Evolutionary conservation across 2,797 vertebrate species (phyloP).

Genomic region (Octomys mimax): DNA sequence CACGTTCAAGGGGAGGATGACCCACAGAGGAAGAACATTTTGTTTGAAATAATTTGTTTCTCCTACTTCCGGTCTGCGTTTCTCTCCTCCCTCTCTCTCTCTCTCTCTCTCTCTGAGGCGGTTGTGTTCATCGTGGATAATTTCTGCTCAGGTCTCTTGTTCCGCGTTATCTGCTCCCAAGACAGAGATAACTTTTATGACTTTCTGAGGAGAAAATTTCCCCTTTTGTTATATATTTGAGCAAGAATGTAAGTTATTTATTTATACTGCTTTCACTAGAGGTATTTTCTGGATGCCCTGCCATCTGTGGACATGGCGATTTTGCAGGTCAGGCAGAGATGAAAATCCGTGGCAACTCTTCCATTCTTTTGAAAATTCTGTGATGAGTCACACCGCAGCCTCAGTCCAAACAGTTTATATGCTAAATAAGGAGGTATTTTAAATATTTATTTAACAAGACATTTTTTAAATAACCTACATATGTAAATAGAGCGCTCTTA

Average conservation of each 20-base stretch:
- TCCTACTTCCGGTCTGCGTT: not conserved
- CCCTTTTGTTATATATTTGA: not conserved
- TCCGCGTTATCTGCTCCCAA: constrained; percentile 53
- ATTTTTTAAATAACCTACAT: constrained; percentile 90
- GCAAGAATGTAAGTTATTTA: constrained; percentile 36
- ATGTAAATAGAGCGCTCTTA: constrained; percentile 86
- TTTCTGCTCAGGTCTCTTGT: not conserved
- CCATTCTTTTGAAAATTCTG: constrained; percentile 77
- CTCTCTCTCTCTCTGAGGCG: not conserved
- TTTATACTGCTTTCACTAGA: constrained; percentile 58
- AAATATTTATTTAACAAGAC: constrained; percentile 91
- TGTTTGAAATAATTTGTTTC: constrained; percentile 11
- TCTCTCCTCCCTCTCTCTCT: not conserved
- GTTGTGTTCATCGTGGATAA: not conserved
- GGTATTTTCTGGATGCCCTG: constrained; percentile 76
- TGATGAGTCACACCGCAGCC: constrained; percentile 71
- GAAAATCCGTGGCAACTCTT: not conserved
- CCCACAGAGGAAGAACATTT: not conserved
- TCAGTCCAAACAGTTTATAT: constrained; percentile 87
- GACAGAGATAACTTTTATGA: constrained; percentile 71
- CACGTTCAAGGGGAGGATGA: constrained; percentile 10
- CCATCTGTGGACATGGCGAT: constrained; percentile 61
- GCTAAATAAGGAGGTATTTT: constrained; percentile 88
- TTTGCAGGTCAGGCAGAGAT: constrained; percentile 75
- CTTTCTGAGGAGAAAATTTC: constrained; percentile 79